Evolutionary conservation across 2,113 vertebrate species (phyloP).

Genomic region (Bombycilla garrulus): DNA sequence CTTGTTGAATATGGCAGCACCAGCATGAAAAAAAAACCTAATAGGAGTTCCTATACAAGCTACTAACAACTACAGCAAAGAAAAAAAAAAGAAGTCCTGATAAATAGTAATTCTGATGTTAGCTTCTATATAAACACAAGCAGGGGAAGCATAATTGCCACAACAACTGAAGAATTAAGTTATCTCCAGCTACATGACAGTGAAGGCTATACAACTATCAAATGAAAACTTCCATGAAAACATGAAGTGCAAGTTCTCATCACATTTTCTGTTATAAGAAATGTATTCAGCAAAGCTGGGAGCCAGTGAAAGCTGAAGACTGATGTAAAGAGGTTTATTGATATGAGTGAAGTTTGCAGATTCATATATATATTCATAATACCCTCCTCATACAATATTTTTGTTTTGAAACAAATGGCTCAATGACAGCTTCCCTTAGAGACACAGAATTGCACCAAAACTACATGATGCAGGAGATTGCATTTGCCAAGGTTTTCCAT

Average conservation of each 20-base stretch:
- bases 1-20: background rate
- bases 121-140: background rate
- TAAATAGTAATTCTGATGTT: background rate
- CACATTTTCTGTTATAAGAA: background rate
- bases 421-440: background rate
- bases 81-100: background rate
- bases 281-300: background rate
- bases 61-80: background rate
- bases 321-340: background rate
- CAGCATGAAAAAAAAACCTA: background rate
- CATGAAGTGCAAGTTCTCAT: background rate
- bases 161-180: background rate
- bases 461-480: background rate
- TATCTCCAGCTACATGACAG: background rate
- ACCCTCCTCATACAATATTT: background rate
- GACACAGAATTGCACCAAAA: background rate
- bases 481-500: background rate
- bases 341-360: background rate
- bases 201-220: background rate
- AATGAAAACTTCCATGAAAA: background rate
- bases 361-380: no score
- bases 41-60: background rate
- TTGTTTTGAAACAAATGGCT: background rate
- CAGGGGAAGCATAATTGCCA: background rate
- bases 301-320: background rate